Evolutionary conservation across 2,888 invertebrate species (phyloP).

Genomic region (Lasiommata megera): DNA sequence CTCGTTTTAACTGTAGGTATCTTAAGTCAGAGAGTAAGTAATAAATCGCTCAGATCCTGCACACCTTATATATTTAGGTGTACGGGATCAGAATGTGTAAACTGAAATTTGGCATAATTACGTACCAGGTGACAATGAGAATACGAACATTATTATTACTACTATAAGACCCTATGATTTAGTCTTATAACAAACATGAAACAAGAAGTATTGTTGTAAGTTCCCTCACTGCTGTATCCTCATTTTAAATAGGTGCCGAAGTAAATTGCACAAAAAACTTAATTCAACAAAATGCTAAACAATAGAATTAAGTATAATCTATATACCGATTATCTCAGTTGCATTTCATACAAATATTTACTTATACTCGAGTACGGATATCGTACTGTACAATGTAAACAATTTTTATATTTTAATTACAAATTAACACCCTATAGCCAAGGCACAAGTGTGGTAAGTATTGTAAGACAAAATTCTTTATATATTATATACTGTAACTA

Average conservation of each 20-base stretch:
- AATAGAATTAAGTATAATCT: neutral
- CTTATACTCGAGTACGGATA: conserved; percentile 23
- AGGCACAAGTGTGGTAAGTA: conserved; percentile 76
- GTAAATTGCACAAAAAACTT: neutral
- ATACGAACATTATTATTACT: too few species aligned
- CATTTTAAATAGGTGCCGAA: neutral
- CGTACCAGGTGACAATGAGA: too few species aligned
- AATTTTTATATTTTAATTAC: conserved; percentile 60
- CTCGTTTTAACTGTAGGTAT: too few species aligned
- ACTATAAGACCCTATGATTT: too few species aligned
- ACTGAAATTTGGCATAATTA: too few species aligned
- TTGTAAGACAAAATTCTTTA: conserved; percentile 49
- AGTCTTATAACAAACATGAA: too few species aligned
- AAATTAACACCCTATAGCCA: conserved; percentile 64
- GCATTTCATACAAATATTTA: conserved; percentile 6
- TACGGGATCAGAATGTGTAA: too few species aligned
- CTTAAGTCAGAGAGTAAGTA: too few species aligned
- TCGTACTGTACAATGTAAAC: conserved; percentile 28
- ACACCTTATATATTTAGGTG: too few species aligned
- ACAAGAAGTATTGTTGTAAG: too few species aligned
- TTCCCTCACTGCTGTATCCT: neutral
- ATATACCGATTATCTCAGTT: neutral
- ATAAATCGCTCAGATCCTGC: too few species aligned
- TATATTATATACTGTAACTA: conserved; percentile 43
- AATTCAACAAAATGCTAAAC: neutral